phyloP scores from a whole-genome alignment of 1,140 invertebrate species.

The Panagrolaimus sp. region DNA sequence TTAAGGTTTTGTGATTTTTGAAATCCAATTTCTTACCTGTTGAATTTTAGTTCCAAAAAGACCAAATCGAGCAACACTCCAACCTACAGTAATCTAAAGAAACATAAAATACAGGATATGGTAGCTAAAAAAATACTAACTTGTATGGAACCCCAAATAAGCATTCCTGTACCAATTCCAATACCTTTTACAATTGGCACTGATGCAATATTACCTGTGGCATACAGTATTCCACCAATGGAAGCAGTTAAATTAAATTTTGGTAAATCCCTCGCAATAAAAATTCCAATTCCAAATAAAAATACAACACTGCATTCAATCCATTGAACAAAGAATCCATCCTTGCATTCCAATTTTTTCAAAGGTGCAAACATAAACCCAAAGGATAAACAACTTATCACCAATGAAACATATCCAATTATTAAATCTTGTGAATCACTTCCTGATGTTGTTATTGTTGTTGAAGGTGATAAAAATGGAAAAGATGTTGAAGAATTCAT shows the following conservation, averaged over 20 bases:
- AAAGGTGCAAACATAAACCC: slow-evolving; percentile 51
- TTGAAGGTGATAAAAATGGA: too few relatives aligned
- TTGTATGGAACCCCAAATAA: slow-evolving; percentile 42
- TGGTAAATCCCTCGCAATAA: slow-evolving; percentile 45
- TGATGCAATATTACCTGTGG: slow-evolving; percentile 46
- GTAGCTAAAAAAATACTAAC: neutral
- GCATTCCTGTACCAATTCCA: slow-evolving; percentile 37
- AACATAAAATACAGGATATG: neutral
- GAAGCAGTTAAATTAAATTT: slow-evolving; percentile 44
- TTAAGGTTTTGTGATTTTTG: too few relatives aligned
- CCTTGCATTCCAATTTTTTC: slow-evolving; percentile 40
- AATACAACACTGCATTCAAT: slow-evolving; percentile 51
- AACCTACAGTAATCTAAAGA: slow-evolving; percentile 50
- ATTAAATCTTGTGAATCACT: slow-evolving; percentile 11
- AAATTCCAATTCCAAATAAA: slow-evolving; percentile 50
- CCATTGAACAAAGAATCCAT: slow-evolving; percentile 58
- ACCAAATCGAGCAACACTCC: slow-evolving; percentile 54
- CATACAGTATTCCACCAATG: slow-evolving; percentile 53
- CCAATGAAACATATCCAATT: slow-evolving; percentile 40
- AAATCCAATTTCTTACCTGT: slow-evolving; percentile 20
- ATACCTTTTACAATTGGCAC: slow-evolving; percentile 42
- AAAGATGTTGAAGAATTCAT: too few relatives aligned
- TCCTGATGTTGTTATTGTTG: too few relatives aligned
- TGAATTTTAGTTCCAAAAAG: slow-evolving; percentile 49
- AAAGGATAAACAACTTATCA: slow-evolving; percentile 45